Evolutionary conservation across 2,113 vertebrate species (phyloP), one percentile per base, ranked within the genome.

Genomic region (Gallinago media): DNA sequence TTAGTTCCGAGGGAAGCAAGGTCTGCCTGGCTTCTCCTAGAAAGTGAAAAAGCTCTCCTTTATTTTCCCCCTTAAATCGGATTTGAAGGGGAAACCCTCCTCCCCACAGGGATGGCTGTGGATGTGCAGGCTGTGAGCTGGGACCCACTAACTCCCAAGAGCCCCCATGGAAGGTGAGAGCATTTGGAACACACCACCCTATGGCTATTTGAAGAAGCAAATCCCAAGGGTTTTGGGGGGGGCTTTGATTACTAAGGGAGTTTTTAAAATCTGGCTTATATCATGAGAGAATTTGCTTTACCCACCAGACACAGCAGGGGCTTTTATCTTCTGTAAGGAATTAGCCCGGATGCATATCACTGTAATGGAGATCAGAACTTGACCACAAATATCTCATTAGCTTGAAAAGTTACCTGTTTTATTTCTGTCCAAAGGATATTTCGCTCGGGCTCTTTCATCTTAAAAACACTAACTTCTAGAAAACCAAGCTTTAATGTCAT

Each of bases 401-500:
- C 73, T 91, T 59, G 80, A 34, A 38, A 55, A 72, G 76, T 63
- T 31, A 46, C 78, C 58, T 82, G 75, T 15, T 93, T 94, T 36
- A 66, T 70, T 89, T 81, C 94, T 46, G 3, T 59, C 89, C 89
- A 78, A 86, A 75, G 89, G 47, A 34, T 70, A 67, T 92, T 95
- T 95, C 32, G 12, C 76, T 91, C 40, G 61, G 55, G 61, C 11
- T 23, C 83, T 95, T 96, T 96, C 65, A 94, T 91, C 72, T 88
- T 65, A 75, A 62, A 65, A 93, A 58, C 71, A 83, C 25, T 73
- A 25, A 88, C 79, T 81, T 82, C 50, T 89, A 59, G 91, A 66
- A 73, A 94, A 15, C 26, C 63, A 26, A 38, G 89, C 68, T 95
- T 96, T 94, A 92, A 95, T 95, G 70, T 54, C 76, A 55, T 74